Evolutionary conservation across 2,113 vertebrate genomes (phyloP).

Genomic region (Pterophyllum scalare): DNA sequence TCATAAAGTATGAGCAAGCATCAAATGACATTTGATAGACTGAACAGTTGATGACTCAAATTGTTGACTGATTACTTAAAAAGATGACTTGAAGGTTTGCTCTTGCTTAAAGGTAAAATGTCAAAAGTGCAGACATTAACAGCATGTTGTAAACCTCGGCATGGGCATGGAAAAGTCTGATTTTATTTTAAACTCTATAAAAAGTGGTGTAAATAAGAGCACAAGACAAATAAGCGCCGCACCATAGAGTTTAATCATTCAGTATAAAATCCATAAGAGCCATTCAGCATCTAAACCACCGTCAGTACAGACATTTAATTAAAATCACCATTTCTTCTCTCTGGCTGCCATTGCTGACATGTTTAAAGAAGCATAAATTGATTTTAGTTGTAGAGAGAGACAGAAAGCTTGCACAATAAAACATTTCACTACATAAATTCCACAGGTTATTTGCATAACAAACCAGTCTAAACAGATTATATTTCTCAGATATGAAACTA

Average conservation of each 20-base stretch:
- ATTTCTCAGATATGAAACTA: slow-evolving; percentile 67
- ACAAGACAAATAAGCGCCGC: neutral
- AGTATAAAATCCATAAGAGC: neutral
- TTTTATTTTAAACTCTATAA: no score
- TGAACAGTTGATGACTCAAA: neutral
- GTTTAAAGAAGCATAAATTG: slow-evolving; percentile 38
- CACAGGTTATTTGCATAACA: slow-evolving; percentile 65
- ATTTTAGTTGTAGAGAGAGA: slow-evolving; percentile 29
- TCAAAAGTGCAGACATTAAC: neutral
- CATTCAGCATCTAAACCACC: slow-evolving; percentile 21
- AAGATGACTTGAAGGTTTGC: neutral
- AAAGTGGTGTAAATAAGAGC: neutral
- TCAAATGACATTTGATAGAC: neutral
- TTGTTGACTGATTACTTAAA: rapidly evolving
- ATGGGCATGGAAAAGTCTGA: neutral
- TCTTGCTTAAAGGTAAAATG: no score
- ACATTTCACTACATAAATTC: slow-evolving; percentile 45
- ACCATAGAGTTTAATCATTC: neutral
- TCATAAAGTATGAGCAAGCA: neutral
- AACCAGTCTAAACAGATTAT: slow-evolving; percentile 63
- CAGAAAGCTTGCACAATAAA: slow-evolving; percentile 40
- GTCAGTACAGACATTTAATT: slow-evolving; percentile 37
- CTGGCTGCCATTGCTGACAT: slow-evolving; percentile 34
- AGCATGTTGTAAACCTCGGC: neutral
- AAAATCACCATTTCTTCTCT: slow-evolving; percentile 36